These are phyloP conservation scores for Pseudopleuronectes americanus DNA, from an alignment of 2,797 vertebrate species.

Conservation along the genomic window DNA sequence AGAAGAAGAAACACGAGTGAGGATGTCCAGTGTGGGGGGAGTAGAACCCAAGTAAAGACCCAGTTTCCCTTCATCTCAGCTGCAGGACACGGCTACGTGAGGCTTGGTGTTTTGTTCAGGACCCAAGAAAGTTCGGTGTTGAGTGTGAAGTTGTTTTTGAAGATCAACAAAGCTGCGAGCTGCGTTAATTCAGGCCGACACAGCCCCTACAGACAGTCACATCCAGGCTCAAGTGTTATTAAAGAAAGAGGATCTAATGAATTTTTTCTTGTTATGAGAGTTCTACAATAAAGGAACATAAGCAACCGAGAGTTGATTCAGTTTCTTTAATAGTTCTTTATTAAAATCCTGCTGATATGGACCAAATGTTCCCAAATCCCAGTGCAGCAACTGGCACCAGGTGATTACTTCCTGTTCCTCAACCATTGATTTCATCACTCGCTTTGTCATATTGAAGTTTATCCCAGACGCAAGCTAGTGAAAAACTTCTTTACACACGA, in stretches of 20 bases:
- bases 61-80: too few relatives aligned
- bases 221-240: background rate
- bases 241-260: background rate
- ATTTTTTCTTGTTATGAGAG: slow-evolving; percentile 1
- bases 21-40: too few relatives aligned
- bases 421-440: background rate
- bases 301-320: background rate
- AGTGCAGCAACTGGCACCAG: background rate
- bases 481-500: background rate
- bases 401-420: background rate
- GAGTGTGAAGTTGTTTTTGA: background rate
- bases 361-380: background rate
- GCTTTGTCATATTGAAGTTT: background rate
- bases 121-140: background rate
- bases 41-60: too few relatives aligned
- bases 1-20: too few relatives aligned
- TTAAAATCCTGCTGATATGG: background rate
- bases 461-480: background rate
- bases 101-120: too few relatives aligned
- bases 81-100: too few relatives aligned
- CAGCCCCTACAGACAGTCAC: background rate
- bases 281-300: background rate
- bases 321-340: background rate
- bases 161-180: background rate
- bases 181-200: background rate